Conservation (phyloP, 64 coral and sea anemone species). For the Porites lutea region DNA sequence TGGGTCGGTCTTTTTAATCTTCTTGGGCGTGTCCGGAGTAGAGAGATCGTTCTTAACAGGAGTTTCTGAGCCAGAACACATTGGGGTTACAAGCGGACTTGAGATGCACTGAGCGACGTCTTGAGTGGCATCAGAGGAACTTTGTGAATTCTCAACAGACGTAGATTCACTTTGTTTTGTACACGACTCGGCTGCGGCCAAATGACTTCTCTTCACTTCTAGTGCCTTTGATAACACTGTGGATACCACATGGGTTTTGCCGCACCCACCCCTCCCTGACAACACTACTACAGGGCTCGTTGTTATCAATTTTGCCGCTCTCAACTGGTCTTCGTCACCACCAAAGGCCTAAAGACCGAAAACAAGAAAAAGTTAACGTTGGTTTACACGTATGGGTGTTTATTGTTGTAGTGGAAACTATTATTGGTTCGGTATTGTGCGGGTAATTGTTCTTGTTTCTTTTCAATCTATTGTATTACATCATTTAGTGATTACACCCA, state of each 20-base stretch:
- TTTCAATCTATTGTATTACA: no score
- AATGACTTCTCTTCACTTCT: constrained; percentile 1
- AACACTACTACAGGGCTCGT: constrained; percentile 52
- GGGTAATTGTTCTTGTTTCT: no score
- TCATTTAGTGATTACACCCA: no score
- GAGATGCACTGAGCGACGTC: not conserved
- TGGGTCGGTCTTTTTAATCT: not conserved
- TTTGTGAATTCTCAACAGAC: not conserved
- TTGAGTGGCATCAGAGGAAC: not conserved
- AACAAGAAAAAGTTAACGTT: not conserved
- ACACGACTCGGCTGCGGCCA: not conserved
- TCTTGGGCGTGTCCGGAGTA: not conserved
- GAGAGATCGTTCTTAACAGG: not conserved
- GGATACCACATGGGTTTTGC: constrained; percentile 71
- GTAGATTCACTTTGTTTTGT: not conserved
- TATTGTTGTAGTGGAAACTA: no score
- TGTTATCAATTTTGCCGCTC: constrained; percentile 51
- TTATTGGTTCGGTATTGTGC: no score
- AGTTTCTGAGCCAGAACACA: not conserved
- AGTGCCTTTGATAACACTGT: constrained; percentile 25
- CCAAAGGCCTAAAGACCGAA: constrained; percentile 50
- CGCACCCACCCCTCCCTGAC: constrained; percentile 75
- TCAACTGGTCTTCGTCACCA: constrained; percentile 64
- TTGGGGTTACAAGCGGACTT: not conserved
- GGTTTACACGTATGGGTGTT: no score